A percentile compares a stretch with the other conserved stretches of the same genome.
These are phyloP conservation scores for Danio aesculapii DNA, from an alignment of 2,797 vertebrate species.

Conservation along the genomic window DNA sequence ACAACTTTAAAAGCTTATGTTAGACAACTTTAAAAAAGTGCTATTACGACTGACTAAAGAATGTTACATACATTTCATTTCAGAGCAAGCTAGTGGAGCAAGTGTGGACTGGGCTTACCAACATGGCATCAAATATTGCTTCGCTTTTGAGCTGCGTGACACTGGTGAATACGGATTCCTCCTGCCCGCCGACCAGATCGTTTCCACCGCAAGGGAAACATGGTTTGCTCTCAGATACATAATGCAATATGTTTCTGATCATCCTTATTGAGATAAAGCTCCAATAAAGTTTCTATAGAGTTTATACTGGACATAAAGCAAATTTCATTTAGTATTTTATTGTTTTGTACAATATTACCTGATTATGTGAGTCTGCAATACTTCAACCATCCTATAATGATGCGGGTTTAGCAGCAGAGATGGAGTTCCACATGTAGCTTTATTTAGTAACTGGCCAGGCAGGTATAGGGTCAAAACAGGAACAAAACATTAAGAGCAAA, in stretches of 20 bases:
- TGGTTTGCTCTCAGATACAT: constrained; percentile 82
- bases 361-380: background rate
- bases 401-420: too few species aligned
- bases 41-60: background rate
- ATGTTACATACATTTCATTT: background rate
- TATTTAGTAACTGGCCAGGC: too few species aligned
- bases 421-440: too few species aligned
- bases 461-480: too few species aligned
- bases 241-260: constrained; percentile 82
- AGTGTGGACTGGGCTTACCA: constrained; percentile 87
- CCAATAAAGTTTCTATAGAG: constrained; percentile 29
- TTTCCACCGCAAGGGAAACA: constrained; percentile 82
- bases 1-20: too few species aligned
- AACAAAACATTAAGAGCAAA: too few species aligned
- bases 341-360: background rate
- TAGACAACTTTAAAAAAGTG: background rate
- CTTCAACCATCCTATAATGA: too few species aligned
- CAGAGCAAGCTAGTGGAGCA: constrained; percentile 85
- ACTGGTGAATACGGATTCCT: constrained; percentile 82
- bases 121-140: constrained; percentile 83
- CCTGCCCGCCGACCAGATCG: constrained; percentile 80
- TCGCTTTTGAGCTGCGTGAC: constrained; percentile 84
- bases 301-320: background rate
- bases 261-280: constrained; percentile 65
- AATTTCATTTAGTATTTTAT: background rate